Base-by-base conservation (phyloP, 2,797 vertebrate genomes). In the Paratrypauchen microcephalus region DNA sequence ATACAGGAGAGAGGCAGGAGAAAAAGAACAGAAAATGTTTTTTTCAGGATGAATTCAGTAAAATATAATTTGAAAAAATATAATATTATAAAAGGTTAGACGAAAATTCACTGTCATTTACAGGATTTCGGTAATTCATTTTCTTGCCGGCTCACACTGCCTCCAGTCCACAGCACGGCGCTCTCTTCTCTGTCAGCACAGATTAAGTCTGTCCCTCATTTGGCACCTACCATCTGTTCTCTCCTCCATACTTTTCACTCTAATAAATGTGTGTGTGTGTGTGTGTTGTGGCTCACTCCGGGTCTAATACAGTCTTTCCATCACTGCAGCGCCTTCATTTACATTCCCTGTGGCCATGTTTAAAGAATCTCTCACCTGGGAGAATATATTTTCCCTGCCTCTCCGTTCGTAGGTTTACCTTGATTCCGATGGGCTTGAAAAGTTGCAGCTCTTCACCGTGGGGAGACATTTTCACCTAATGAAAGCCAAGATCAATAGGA, bases 401-500 rank as follows among this genome's bases (percentile, higher is more conserved):
- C 84, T 84, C 65, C 79, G 81, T 60, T 85, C 81, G 77, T 76
- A 86, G 86, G 83, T 92, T 90, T 86, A 84, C 66, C 75, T 79
- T 65, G 82, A 91, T 82, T 89, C 84, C 75, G 72, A 80, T 77
- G 77, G 66, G 87, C 83, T 79, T 87, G 89, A 89, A 87, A 91
- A 91, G 89, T 89, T 89, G 86, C 87, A 80, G 84, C 81, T 87
- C 80, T 77, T 85, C 87, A 89, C 83, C 80, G 5, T 56, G 89
- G 89, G 89, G 87, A 89, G 81, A 80, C 83, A 85, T 92, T 91
- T 91, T 91, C 90, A 92, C 91, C 89, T 91, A 91, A 93, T 92
- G 89, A 92, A 94, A 91, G 83, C 86, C 78, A 70, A 88, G 89
- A 93, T 93, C 92, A 93, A 92, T 92, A 93, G 83, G 89, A 82